Percentiles rank a stretch among this genome's conserved stretches.
Conservation (phyloP, 2,113 vertebrate species). For the Terrapene triunguis region DNA sequence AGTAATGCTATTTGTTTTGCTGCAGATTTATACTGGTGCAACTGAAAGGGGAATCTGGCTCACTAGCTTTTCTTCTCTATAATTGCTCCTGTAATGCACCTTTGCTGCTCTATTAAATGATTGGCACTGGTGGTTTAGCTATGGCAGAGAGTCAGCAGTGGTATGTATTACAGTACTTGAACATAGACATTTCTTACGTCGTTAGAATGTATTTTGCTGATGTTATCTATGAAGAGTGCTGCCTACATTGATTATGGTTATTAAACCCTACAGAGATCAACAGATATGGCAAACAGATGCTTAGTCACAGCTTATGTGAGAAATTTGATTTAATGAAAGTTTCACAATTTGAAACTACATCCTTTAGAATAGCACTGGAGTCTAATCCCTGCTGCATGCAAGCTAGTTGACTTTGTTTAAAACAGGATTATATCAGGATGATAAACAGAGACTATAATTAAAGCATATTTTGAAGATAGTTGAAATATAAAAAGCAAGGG, state of each 20-base stretch:
- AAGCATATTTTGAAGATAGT: slow-evolving; percentile 48
- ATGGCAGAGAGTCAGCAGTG: slow-evolving; percentile 28
- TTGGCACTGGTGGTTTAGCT: slow-evolving; percentile 18
- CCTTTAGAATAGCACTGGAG: slow-evolving; percentile 34
- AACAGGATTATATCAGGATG: slow-evolving; percentile 64
- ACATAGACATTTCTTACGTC: slow-evolving; percentile 24
- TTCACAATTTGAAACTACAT: slow-evolving; percentile 53
- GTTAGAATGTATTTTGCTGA: slow-evolving; percentile 63
- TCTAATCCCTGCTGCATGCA: slow-evolving; percentile 53
- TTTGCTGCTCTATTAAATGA: slow-evolving; percentile 13
- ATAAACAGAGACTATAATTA: slow-evolving; percentile 53
- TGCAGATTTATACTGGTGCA: not conserved
- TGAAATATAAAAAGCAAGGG: slow-evolving; percentile 38
- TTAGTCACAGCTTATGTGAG: slow-evolving; percentile 71
- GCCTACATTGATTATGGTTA: slow-evolving; percentile 53
- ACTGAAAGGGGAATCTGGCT: slow-evolving; percentile 9
- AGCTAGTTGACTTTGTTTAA: slow-evolving; percentile 64
- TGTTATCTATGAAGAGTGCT: slow-evolving; percentile 66
- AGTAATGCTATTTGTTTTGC: slow-evolving; percentile 19
- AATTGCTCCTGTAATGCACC: not conserved
- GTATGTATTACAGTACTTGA: not conserved
- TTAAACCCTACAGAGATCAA: slow-evolving; percentile 65
- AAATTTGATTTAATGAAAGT: slow-evolving; percentile 67
- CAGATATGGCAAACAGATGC: slow-evolving; percentile 61
- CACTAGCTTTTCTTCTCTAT: slow-evolving; percentile 17